Percentiles rank a stretch among this genome's conserved stretches.
phyloP scores from a whole-genome alignment of 2,113 vertebrate species.

The Melozone crissalis region DNA sequence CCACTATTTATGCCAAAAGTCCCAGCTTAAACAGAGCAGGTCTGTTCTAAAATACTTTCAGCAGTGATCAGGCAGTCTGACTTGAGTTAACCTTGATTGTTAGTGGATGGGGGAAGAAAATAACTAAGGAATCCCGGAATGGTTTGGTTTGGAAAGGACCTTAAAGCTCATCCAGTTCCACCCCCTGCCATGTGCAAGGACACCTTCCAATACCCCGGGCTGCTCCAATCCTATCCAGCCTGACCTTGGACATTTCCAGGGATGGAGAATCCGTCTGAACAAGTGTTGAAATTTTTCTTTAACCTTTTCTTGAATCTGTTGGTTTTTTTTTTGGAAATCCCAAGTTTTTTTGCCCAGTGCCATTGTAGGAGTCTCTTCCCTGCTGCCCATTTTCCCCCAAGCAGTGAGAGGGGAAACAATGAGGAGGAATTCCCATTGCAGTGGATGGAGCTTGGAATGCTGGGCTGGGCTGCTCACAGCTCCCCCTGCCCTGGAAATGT shows the following conservation, averaged over 20 bases:
- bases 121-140: neutral
- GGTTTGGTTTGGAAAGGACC: neutral
- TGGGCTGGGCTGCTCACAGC: neutral
- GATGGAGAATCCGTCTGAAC: neutral
- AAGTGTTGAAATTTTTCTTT: neutral
- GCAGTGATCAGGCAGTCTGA: neutral
- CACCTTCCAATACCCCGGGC: neutral
- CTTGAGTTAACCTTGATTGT: neutral
- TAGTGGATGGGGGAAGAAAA: neutral
- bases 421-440: neutral
- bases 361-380: neutral
- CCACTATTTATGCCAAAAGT: neutral
- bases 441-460: accelerated
- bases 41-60: neutral
- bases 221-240: neutral
- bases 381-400: neutral
- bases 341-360: neutral
- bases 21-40: neutral
- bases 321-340: neutral
- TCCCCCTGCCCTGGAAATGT: neutral
- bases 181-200: neutral
- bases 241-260: neutral
- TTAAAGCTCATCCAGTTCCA: neutral
- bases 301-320: neutral
- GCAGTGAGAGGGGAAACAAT: neutral